phyloP scores from a whole-genome alignment of 1,140 invertebrate genomes.

The Rhyacophila brunnea region DNA sequence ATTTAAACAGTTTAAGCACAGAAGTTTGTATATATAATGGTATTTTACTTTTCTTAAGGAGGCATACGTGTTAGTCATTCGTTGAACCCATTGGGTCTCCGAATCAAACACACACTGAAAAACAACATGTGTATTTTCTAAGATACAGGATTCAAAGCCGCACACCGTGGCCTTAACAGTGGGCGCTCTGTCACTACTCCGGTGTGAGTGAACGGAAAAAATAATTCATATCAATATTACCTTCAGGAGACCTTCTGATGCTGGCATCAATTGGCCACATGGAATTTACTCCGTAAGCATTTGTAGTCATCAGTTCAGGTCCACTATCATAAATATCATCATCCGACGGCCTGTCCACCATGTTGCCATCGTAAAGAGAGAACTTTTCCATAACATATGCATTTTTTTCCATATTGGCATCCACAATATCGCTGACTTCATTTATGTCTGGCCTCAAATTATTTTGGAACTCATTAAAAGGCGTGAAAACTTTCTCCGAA shows the following conservation, averaged over 20 bases:
- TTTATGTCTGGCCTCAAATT: not conserved
- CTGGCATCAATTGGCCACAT: conserved; percentile 47
- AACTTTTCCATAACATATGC: conserved; percentile 25
- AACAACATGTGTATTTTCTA: too few relatives aligned
- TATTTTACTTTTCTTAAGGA: too few relatives aligned
- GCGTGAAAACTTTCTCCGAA: conserved; percentile 15
- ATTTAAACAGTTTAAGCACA: too few relatives aligned
- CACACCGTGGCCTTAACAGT: too few relatives aligned
- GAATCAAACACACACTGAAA: too few relatives aligned
- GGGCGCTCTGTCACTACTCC: too few relatives aligned
- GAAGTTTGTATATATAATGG: too few relatives aligned
- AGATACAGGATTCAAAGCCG: too few relatives aligned
- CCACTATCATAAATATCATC: conserved; percentile 24
- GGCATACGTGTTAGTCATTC: too few relatives aligned
- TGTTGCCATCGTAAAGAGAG: conserved; percentile 2
- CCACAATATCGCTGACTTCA: conserved; percentile 1
- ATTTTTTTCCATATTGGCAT: conserved; percentile 10
- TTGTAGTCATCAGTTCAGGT: conserved; percentile 12
- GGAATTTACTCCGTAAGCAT: conserved; percentile 13
- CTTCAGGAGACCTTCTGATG: conserved; percentile 52
- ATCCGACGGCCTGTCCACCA: conserved; percentile 1
- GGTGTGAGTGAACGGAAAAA: too few relatives aligned
- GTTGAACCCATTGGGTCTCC: too few relatives aligned
- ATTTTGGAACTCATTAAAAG: conserved; percentile 6
- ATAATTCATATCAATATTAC: too few relatives aligned